A percentile compares a stretch with the other conserved stretches of the same genome.
phyloP scores from a whole-genome alignment of 2,888 invertebrate species.

The Timema podura region DNA sequence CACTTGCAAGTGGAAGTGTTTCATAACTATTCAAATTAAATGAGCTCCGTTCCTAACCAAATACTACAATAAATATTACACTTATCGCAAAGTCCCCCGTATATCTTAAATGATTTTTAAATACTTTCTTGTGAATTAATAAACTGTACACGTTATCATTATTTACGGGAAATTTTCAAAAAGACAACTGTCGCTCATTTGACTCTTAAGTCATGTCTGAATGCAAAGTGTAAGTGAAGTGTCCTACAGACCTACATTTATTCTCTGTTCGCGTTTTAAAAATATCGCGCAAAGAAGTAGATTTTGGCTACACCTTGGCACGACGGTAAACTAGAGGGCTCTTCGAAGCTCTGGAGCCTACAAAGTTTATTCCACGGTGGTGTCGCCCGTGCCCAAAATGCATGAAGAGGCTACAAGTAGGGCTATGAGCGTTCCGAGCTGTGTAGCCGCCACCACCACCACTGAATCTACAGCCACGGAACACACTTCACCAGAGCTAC shows the following conservation, averaged over 20 bases:
- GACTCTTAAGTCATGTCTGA: slow-evolving; percentile 67
- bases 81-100: too few species aligned
- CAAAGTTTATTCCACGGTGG: slow-evolving; percentile 46
- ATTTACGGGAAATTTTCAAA: too few species aligned
- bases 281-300: slow-evolving; percentile 47
- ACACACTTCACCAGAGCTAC: slow-evolving; percentile 54
- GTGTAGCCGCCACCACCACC: slow-evolving; percentile 60
- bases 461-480: slow-evolving; percentile 51
- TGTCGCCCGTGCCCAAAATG: slow-evolving; percentile 50
- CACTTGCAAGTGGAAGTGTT: too few species aligned
- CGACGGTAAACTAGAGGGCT: slow-evolving; percentile 47
- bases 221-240: slow-evolving; percentile 81
- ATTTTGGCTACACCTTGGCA: slow-evolving; percentile 49
- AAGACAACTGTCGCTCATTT: slow-evolving; percentile 65
- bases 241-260: slow-evolving; percentile 86
- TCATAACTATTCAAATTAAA: too few species aligned
- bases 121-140: too few species aligned
- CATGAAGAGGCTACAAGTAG: slow-evolving; percentile 62
- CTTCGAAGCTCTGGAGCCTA: slow-evolving; percentile 46
- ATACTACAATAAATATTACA: too few species aligned
- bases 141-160: too few species aligned
- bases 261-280: slow-evolving; percentile 60
- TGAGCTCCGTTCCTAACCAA: too few species aligned
- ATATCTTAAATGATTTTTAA: too few species aligned
- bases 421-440: slow-evolving; percentile 63